Conservation (phyloP, 2,888 invertebrate genomes). For the Drosophila yooni region DNA sequence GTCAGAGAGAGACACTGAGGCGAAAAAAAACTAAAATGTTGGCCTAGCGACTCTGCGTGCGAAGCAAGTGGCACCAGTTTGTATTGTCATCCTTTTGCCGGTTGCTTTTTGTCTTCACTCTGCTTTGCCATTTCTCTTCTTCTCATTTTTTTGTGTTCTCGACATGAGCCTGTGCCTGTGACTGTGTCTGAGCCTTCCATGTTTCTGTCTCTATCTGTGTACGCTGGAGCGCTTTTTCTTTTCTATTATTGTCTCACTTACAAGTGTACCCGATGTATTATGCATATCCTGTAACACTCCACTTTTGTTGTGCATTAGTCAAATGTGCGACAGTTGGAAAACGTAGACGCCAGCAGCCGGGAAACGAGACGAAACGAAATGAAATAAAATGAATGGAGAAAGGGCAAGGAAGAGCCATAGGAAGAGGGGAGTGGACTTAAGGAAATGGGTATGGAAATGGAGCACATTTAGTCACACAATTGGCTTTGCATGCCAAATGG, state of each 20-base stretch:
- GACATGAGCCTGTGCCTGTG: slow-evolving; percentile 7
- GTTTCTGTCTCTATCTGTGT: slow-evolving; percentile 19
- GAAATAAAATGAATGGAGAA: background rate
- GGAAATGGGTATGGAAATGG: slow-evolving; percentile 60
- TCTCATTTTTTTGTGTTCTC: slow-evolving; percentile 9
- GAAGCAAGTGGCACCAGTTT: slow-evolving; percentile 76
- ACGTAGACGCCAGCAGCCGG: slow-evolving; percentile 41
- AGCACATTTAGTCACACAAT: slow-evolving; percentile 74
- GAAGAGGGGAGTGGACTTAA: background rate
- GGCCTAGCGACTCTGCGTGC: slow-evolving; percentile 79
- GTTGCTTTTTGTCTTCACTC: slow-evolving; percentile 59
- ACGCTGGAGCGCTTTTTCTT: slow-evolving; percentile 71
- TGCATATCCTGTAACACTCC: slow-evolving; percentile 82
- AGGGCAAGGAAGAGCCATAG: background rate
- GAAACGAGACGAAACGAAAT: slow-evolving; percentile 12
- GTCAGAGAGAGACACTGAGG: background rate
- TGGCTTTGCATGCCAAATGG: slow-evolving; percentile 64
- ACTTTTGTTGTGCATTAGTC: slow-evolving; percentile 82
- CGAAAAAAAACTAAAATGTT: slow-evolving; percentile 55
- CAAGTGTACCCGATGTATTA: slow-evolving; percentile 81
- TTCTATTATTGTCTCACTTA: slow-evolving; percentile 80
- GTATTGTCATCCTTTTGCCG: slow-evolving; percentile 77
- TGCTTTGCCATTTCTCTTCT: slow-evolving; percentile 41
- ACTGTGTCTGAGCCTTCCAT: slow-evolving; percentile 22
- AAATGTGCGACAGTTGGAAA: slow-evolving; percentile 77